Evolutionary conservation across 2,888 invertebrate species (phyloP), one percentile per base, ranked within the genome.

Genomic region (Parochlus steinenii): DNA sequence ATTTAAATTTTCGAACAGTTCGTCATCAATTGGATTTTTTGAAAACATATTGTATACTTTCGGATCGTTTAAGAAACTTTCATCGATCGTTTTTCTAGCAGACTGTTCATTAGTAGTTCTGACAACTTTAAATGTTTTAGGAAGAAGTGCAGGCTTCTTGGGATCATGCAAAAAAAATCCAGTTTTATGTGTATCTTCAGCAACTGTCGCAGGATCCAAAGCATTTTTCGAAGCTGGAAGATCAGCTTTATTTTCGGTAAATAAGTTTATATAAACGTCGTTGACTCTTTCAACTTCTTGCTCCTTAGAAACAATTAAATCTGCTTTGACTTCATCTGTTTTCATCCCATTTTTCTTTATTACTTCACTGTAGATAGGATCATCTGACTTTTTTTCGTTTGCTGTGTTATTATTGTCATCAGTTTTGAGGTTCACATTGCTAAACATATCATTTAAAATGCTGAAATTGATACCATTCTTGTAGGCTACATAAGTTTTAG

Each of bases 11-110:
- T 36, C 36, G 11, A 36, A 36, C 14, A 36, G 30, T 10, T 30
- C 36, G 12, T 36, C 36, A 23, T 36, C 36, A 24, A 36, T 30
- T 6, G 36, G 30, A 24, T 36, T 36, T 29, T 45, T 44, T 22
- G 44, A 42, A 31, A 45, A 44, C 22, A 40, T 42, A 37, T 44
- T 43, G 36, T 45, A 44, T 12, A 45, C 36, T 41, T 44, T 45
- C 12, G 33, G 18, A 22, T 42, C 36, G 3, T 16, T 20, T n/a
- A 17, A n/a, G n/a, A n/a, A n/a, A n/a, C n/a, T n/a, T n/a, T n/a
- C n/a, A n/a, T n/a, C n/a, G n/a, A n/a, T n/a, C n/a, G n/a, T n/a
- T n/a, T n/a, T n/a, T n/a, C n/a, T n/a, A n/a, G n/a, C n/a, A n/a
- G n/a, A n/a, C n/a, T n/a, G n/a, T n/a, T n/a, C n/a, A n/a, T n/a